Evolutionary conservation across 2,888 invertebrate species (phyloP).

Genomic region (Silvanus unidentatus): DNA sequence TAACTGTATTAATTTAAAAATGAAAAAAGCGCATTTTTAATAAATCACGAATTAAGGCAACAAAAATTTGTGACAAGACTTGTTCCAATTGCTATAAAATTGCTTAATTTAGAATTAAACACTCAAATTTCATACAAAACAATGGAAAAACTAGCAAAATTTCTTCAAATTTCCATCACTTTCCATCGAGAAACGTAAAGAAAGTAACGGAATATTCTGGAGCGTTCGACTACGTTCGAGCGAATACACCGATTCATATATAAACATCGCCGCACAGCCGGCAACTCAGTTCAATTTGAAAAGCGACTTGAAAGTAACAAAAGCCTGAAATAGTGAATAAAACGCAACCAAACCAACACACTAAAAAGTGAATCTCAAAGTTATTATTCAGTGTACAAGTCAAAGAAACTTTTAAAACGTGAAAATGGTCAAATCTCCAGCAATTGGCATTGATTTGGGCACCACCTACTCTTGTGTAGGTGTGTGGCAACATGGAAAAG

Average conservation of each 20-base stretch:
- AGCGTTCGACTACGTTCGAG: slow-evolving; percentile 13
- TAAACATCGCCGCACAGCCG: slow-evolving; percentile 5
- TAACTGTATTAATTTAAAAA: too few relatives aligned
- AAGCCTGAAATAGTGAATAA: not conserved
- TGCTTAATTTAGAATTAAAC: too few relatives aligned
- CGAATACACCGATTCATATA: slow-evolving; percentile 14
- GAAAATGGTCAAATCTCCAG: slow-evolving; percentile 46
- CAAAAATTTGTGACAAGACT: too few relatives aligned
- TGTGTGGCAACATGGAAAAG: slow-evolving; percentile 75
- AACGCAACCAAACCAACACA: not conserved
- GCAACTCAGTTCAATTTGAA: slow-evolving; percentile 4
- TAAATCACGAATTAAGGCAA: too few relatives aligned
- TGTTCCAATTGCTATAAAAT: too few relatives aligned
- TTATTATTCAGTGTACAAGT: not conserved
- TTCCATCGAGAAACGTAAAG: too few relatives aligned
- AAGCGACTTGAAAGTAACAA: slow-evolving; percentile 1
- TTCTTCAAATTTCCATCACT: too few relatives aligned
- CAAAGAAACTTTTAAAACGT: not conserved
- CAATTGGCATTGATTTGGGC: slow-evolving; percentile 77
- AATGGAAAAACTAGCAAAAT: too few relatives aligned
- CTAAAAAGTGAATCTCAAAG: not conserved
- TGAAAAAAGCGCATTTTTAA: too few relatives aligned
- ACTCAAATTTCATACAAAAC: too few relatives aligned
- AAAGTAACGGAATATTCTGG: too few relatives aligned
- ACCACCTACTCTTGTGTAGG: slow-evolving; percentile 84